These are phyloP conservation scores for Heliocidaris erythrogramma DNA, from an alignment of 35 echinoderm and acorn worm genomes.

Conservation along the genomic window DNA sequence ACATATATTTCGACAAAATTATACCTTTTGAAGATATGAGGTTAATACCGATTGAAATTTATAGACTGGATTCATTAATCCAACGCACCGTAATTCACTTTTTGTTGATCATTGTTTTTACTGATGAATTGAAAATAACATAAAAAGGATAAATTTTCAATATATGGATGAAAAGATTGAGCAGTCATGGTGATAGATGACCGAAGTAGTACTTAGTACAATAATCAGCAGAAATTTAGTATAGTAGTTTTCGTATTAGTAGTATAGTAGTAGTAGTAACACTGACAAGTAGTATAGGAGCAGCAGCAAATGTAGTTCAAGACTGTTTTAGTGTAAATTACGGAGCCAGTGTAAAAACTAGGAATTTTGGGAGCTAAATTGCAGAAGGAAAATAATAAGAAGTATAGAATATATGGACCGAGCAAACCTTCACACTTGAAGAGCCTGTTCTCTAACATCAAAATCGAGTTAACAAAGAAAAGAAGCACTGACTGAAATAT, in stretches of 20 bases:
- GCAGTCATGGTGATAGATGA: background rate
- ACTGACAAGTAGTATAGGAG: background rate
- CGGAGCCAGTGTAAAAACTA: no score
- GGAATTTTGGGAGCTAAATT: background rate
- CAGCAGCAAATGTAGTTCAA: background rate
- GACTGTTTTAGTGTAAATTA: background rate
- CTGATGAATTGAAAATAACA: no score
- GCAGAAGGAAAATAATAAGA: background rate
- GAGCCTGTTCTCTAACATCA: background rate
- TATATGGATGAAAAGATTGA: background rate
- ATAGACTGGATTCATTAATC: no score
- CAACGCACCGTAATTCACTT: no score
- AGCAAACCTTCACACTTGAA: background rate
- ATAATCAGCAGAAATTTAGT: no score
- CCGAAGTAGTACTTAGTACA: background rate
- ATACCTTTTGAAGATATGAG: no score
- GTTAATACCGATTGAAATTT: no score
- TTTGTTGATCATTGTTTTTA: no score
- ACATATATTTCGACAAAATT: no score
- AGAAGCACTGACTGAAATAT: no score
- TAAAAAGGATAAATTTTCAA: background rate
- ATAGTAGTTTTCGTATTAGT: background rate
- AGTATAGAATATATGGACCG: background rate
- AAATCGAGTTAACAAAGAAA: no score
- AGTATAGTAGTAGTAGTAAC: background rate